Conservation (phyloP, 2,797 vertebrate species). For the Threskiornis aethiopicus region DNA sequence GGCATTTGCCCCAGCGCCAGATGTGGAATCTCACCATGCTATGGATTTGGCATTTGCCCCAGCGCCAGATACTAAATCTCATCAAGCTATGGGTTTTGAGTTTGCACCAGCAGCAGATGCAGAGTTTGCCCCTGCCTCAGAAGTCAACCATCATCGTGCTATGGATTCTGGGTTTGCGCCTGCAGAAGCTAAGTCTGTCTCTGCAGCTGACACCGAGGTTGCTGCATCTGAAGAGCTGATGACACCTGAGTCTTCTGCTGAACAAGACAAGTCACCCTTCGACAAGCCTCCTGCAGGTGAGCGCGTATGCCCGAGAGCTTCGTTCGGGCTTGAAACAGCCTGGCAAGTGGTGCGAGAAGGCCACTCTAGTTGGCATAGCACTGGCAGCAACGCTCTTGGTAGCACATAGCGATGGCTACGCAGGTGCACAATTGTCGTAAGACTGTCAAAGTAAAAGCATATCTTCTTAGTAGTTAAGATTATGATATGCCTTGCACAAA, state of each 20-base stretch:
- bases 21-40: too few relatives aligned
- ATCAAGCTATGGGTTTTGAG: rapidly evolving
- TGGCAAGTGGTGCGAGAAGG: neutral
- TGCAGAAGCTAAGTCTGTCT: neutral
- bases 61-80: neutral
- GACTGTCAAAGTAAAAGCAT: too few relatives aligned
- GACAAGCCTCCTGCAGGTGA: constrained; percentile 7
- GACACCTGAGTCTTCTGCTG: neutral
- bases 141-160: neutral
- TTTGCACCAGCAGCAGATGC: neutral
- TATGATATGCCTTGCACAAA: neutral
- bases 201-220: neutral
- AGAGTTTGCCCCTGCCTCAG: neutral
- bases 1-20: too few relatives aligned
- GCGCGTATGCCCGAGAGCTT: neutral
- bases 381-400: too few relatives aligned
- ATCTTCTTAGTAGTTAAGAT: neutral
- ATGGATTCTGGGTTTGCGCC: neutral
- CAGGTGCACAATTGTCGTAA: rapidly evolving
- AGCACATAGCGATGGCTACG: neutral
- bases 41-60: neutral
- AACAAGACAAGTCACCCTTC: neutral
- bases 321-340: rapidly evolving
- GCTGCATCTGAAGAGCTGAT: neutral
- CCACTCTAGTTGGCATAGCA: rapidly evolving